Evolutionary conservation across 2,113 vertebrate species (phyloP).

Genomic region (Chlorodrepanis virens): DNA sequence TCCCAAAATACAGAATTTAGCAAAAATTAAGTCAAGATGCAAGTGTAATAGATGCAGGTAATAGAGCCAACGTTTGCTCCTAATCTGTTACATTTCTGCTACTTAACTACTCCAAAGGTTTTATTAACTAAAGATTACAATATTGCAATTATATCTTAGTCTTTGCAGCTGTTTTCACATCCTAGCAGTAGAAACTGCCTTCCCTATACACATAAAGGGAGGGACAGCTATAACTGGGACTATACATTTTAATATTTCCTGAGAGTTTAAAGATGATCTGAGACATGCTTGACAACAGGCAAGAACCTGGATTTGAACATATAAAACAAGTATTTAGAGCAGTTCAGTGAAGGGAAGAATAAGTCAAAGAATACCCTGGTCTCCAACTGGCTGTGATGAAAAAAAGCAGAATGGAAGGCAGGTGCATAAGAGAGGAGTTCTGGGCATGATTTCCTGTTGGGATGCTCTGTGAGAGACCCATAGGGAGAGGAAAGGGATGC

Average conservation of each 20-base stretch:
- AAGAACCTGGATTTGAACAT: not conserved
- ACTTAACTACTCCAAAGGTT: not conserved
- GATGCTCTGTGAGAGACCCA: not conserved
- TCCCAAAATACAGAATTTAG: not conserved
- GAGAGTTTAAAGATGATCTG: not conserved
- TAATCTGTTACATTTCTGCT: not conserved
- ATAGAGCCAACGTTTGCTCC: not conserved
- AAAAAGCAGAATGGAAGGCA: not conserved
- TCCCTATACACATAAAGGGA: not conserved
- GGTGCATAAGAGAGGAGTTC: not conserved
- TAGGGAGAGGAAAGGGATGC: not conserved
- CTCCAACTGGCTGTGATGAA: not conserved
- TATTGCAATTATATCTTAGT: not conserved
- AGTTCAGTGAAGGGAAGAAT: not conserved
- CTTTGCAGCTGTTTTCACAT: not conserved
- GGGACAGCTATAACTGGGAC: not conserved
- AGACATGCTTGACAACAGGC: not conserved
- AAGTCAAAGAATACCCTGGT: not conserved
- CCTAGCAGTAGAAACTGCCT: not conserved
- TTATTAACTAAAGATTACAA: not conserved
- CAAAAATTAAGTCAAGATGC: not conserved
- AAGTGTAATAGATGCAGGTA: not conserved
- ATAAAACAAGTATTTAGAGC: not conserved
- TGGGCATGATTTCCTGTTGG: not conserved
- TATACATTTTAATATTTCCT: not conserved